Conservation (phyloP, 2,113 vertebrate species). For the Seriola rivoliana region DNA sequence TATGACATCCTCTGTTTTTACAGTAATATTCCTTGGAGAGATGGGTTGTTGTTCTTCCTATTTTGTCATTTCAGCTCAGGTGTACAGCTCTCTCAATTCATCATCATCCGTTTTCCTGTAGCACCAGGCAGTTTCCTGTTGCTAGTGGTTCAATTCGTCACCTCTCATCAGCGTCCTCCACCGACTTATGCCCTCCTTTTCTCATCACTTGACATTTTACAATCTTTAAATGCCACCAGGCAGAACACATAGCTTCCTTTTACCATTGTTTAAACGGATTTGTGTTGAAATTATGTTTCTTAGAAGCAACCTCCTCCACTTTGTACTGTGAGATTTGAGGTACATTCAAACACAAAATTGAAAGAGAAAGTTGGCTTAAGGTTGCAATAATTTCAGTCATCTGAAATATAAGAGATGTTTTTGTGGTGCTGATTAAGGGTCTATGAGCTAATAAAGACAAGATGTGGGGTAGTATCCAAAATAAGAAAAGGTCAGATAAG, state of each 20-base stretch:
- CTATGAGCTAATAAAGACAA: conserved; percentile 14
- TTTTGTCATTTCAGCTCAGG: conserved; percentile 29
- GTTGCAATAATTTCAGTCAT: conserved; percentile 3
- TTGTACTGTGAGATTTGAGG: not conserved
- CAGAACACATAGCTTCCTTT: not conserved
- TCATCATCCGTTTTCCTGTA: conserved; percentile 40
- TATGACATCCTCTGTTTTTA: conserved; percentile 42
- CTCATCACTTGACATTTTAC: conserved; percentile 7
- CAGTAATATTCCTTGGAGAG: conserved; percentile 26
- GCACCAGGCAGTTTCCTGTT: conserved; percentile 42
- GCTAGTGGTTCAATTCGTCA: conserved; percentile 5
- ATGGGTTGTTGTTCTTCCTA: conserved; percentile 28
- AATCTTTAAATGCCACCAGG: not conserved
- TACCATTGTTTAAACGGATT: not conserved
- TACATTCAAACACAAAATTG: not conserved
- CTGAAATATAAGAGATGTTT: not conserved
- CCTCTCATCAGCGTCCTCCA: not conserved
- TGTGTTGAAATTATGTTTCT: not conserved
- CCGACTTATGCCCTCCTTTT: not conserved
- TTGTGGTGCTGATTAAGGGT: not conserved
- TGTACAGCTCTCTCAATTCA: conserved; percentile 23
- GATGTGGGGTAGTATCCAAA: conserved; percentile 14
- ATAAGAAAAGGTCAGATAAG: not conserved
- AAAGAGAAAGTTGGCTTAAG: conserved; percentile 18
- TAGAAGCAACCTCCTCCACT: not conserved